Evolutionary conservation across 2,113 vertebrate species (phyloP).

Genomic region (Otolemur garnettii): DNA sequence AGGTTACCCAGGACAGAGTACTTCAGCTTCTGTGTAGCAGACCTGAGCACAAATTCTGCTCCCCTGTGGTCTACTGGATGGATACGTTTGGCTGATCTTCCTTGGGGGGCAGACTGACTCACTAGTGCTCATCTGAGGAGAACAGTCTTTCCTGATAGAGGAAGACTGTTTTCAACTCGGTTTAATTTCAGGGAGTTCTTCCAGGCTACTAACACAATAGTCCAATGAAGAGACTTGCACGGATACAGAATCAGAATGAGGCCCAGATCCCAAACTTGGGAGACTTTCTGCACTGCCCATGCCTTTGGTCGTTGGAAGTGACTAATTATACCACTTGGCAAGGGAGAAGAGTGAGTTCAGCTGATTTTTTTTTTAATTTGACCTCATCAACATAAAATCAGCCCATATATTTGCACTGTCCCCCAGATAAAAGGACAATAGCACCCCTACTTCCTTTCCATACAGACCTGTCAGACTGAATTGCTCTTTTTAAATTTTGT

Average conservation of each 20-base stretch:
- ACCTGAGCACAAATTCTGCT: background rate
- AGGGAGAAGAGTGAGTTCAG: background rate
- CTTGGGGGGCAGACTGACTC: background rate
- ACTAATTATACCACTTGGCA: too few species aligned
- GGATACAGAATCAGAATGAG: background rate
- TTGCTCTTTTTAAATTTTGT: background rate
- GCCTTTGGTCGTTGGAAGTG: too few species aligned
- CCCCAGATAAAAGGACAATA: background rate
- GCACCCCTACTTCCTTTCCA: background rate
- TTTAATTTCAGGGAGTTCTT: background rate
- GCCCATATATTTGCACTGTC: background rate
- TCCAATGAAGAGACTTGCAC: background rate
- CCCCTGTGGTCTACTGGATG: too few species aligned
- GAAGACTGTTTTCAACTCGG: background rate
- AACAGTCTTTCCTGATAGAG: background rate
- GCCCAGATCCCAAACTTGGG: background rate
- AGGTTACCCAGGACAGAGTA: background rate
- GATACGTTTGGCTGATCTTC: background rate
- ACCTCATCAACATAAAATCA: background rate
- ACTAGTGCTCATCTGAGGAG: background rate
- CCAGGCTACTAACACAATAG: background rate
- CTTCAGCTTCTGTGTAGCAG: background rate
- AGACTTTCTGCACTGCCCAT: fast-evolving
- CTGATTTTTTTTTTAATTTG: background rate
- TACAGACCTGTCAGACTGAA: too few species aligned